Evolutionary conservation across 2,797 vertebrate species (phyloP).

Genomic region (Luscinia luscinia): DNA sequence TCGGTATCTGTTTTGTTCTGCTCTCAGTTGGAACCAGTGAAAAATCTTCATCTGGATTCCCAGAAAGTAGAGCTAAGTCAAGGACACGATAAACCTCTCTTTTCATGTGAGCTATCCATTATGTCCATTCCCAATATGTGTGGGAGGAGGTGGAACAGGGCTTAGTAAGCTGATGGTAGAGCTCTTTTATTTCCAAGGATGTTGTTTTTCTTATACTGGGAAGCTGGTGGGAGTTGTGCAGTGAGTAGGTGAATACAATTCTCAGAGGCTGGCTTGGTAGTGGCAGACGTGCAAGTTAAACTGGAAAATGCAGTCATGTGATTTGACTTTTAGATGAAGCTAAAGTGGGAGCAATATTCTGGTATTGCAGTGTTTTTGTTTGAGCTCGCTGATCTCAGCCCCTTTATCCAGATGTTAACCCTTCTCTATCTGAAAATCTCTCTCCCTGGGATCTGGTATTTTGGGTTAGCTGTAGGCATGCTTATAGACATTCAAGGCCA

Average conservation of each 20-base stretch:
- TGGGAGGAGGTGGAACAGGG: background rate
- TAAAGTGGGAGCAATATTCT: background rate
- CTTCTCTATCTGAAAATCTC: background rate
- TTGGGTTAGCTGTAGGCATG: background rate
- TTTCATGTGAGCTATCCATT: background rate
- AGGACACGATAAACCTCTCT: background rate
- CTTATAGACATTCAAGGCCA: background rate
- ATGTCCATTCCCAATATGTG: background rate
- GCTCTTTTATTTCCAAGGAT: background rate
- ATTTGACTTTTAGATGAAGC: slow-evolving; percentile 40
- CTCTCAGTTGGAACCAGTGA: background rate
- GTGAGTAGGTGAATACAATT: slow-evolving; percentile 16
- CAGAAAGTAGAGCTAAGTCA: background rate
- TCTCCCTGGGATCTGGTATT: background rate
- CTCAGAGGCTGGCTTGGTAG: background rate
- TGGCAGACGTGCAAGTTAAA: slow-evolving; percentile 49
- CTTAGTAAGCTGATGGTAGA: background rate
- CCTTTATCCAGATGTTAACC: background rate
- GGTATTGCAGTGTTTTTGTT: background rate
- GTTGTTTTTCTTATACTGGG: background rate
- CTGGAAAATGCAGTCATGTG: slow-evolving; percentile 21
- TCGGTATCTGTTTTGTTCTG: background rate
- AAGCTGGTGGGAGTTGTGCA: slow-evolving; percentile 18
- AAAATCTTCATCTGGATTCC: background rate
- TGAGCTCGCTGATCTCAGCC: background rate